Conservation (phyloP, 2,888 invertebrate species). For the Exocentrus adspersus region DNA sequence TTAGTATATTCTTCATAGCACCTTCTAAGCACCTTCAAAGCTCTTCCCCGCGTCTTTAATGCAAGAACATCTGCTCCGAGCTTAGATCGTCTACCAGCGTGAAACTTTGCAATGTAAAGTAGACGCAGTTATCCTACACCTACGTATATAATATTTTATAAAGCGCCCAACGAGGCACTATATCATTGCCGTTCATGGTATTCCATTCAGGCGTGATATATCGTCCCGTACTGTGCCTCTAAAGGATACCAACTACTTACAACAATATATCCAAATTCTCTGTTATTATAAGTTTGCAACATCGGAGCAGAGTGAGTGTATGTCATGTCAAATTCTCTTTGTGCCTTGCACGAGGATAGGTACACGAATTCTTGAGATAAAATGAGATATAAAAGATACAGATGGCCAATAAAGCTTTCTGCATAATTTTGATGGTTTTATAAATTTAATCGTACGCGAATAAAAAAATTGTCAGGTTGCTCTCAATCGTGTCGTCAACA, state of each 20-base stretch:
- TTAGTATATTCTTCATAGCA: too few relatives aligned
- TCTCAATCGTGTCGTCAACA: too few relatives aligned
- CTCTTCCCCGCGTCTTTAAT: background rate
- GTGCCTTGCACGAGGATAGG: background rate
- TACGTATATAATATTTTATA: constrained; percentile 51
- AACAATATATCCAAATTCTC: constrained; percentile 38
- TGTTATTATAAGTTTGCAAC: constrained; percentile 32
- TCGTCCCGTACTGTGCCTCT: constrained; percentile 40
- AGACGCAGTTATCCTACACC: constrained; percentile 8
- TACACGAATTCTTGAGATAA: constrained; percentile 8
- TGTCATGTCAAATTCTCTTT: constrained; percentile 13
- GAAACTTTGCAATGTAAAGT: constrained; percentile 14
- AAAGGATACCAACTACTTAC: constrained; percentile 32
- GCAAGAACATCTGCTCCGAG: background rate
- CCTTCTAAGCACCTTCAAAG: too few relatives aligned
- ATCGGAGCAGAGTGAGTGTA: constrained; percentile 23
- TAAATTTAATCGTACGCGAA: constrained; percentile 10
- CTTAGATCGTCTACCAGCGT: background rate
- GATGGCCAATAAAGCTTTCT: too few relatives aligned
- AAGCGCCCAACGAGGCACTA: constrained; percentile 50
- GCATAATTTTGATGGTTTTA: too few relatives aligned
- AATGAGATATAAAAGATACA: too few relatives aligned
- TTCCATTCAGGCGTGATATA: constrained; percentile 55
- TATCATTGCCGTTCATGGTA: constrained; percentile 55
- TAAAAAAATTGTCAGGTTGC: too few relatives aligned